Evolutionary conservation across 2,888 invertebrate species (phyloP).

Genomic region (Drosophila subsilvestris): DNA sequence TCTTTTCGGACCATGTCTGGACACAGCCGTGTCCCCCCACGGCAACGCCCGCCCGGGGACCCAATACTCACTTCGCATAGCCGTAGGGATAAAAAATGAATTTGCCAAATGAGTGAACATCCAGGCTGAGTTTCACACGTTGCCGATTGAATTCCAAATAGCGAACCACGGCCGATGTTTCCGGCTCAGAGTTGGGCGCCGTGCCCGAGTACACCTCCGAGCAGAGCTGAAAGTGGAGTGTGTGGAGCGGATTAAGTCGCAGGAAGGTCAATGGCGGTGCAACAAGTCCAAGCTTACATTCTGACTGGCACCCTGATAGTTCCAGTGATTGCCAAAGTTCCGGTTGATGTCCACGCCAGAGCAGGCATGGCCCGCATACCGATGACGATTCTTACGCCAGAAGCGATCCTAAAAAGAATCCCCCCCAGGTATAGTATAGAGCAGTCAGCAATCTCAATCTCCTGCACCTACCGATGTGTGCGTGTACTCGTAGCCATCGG

Average conservation of each 20-base stretch:
- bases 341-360: slow-evolving; percentile 90
- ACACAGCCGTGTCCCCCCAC: background rate
- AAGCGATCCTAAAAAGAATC: slow-evolving; percentile 84
- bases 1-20: slow-evolving; percentile 39
- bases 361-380: slow-evolving; percentile 84
- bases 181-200: slow-evolving; percentile 81
- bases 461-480: slow-evolving; percentile 73
- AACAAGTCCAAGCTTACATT: slow-evolving; percentile 71
- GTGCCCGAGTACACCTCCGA: slow-evolving; percentile 83
- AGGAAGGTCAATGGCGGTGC: background rate
- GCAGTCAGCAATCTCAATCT: no score
- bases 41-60: background rate
- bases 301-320: slow-evolving; percentile 85
- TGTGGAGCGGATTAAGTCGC: background rate
- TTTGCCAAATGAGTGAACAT: slow-evolving; percentile 84
- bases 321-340: slow-evolving; percentile 90
- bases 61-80: slow-evolving; percentile 78
- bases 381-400: slow-evolving; percentile 90
- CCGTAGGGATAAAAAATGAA: slow-evolving; percentile 84
- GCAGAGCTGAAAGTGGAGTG: slow-evolving; percentile 73
- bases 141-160: slow-evolving; percentile 82
- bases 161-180: slow-evolving; percentile 81
- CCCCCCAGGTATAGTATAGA: no score
- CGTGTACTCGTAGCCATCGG: slow-evolving; percentile 84
- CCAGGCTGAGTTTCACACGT: slow-evolving; percentile 83